Percentiles rank a stretch among this genome's conserved stretches.
Evolutionary conservation across 2,888 invertebrate genomes (phyloP).

Genomic region (Horisme vitalbata): DNA sequence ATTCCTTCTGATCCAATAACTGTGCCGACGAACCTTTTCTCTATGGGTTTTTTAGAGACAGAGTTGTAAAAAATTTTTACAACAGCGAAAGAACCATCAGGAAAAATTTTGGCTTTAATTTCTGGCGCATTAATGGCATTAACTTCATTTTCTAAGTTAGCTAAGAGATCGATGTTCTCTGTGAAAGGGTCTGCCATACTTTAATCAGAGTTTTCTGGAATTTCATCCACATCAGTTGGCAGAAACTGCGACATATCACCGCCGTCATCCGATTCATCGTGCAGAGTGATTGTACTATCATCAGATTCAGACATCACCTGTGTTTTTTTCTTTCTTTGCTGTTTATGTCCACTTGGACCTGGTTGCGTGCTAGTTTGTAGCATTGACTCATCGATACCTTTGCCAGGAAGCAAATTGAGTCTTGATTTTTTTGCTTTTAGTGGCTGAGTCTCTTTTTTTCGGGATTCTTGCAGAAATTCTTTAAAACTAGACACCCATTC

Average conservation of each 20-base stretch:
- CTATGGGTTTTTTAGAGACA: slow-evolving; percentile 5
- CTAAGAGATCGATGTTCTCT: slow-evolving; percentile 6
- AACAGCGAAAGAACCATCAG: slow-evolving; percentile 5
- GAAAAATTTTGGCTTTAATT: slow-evolving; percentile 1
- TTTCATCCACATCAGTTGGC: slow-evolving; percentile 6
- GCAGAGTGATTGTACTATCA: slow-evolving; percentile 7
- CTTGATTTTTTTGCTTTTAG: slow-evolving; percentile 11
- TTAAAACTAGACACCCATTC: slow-evolving; percentile 4
- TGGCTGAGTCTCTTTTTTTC: slow-evolving; percentile 10
- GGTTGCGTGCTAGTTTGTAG: slow-evolving; percentile 9
- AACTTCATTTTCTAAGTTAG: slow-evolving; percentile 4
- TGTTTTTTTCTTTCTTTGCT: slow-evolving; percentile 7
- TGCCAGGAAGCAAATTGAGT: slow-evolving; percentile 6
- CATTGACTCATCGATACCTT: slow-evolving; percentile 11
- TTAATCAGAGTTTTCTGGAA: slow-evolving; percentile 6
- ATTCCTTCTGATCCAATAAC: slow-evolving; percentile 6
- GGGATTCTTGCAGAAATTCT: slow-evolving; percentile 12
- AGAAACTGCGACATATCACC: slow-evolving; percentile 9
- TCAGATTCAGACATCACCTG: slow-evolving; percentile 6
- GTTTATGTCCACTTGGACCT: slow-evolving; percentile 8
- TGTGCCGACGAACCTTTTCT: slow-evolving; percentile 9
- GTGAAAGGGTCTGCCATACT: slow-evolving; percentile 4
- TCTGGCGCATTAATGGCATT: slow-evolving; percentile 5
- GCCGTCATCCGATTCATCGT: slow-evolving; percentile 12
- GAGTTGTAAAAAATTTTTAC: slow-evolving; percentile 4